Evolutionary conservation across 2,113 vertebrate species (phyloP).

Genomic region (Chaetodon auriga): DNA sequence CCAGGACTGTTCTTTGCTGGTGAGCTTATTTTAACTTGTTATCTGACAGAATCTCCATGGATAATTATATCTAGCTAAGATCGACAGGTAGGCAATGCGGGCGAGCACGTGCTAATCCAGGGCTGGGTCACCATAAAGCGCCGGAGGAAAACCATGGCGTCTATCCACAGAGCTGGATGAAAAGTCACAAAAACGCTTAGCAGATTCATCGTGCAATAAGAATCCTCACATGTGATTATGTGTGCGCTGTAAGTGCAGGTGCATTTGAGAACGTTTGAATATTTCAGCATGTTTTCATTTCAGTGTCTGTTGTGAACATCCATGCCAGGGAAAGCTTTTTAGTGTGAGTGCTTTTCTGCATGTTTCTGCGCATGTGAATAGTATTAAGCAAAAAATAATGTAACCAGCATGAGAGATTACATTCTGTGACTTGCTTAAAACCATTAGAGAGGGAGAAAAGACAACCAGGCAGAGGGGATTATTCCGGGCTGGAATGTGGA

Average conservation of each 20-base stretch:
- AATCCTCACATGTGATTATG: slow-evolving; percentile 26
- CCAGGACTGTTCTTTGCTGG: slow-evolving; percentile 63
- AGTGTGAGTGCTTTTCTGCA: slow-evolving; percentile 32
- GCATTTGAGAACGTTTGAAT: slow-evolving; percentile 30
- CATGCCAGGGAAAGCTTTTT: slow-evolving; percentile 22
- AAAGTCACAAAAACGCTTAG: slow-evolving; percentile 28
- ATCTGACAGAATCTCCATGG: slow-evolving; percentile 77
- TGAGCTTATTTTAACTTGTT: slow-evolving; percentile 76
- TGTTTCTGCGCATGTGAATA: slow-evolving; percentile 51
- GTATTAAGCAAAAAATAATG: slow-evolving; percentile 77
- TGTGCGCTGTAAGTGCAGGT: slow-evolving; percentile 12
- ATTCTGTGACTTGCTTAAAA: slow-evolving; percentile 77
- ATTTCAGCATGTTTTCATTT: slow-evolving; percentile 40
- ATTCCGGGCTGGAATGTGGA: slow-evolving; percentile 74
- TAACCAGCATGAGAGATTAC: slow-evolving; percentile 80
- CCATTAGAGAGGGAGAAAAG: slow-evolving; percentile 70
- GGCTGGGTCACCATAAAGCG: slow-evolving; percentile 33
- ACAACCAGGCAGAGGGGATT: slow-evolving; percentile 69
- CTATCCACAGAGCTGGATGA: slow-evolving; percentile 46
- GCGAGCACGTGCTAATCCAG: slow-evolving; percentile 54
- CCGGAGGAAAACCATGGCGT: slow-evolving; percentile 42
- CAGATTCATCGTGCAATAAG: slow-evolving; percentile 36
- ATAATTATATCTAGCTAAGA: slow-evolving; percentile 81
- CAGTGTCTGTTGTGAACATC: slow-evolving; percentile 14
- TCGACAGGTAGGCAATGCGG: slow-evolving; percentile 60